These are phyloP conservation scores for Ceratitis capitata DNA, from an alignment of 1,140 invertebrate genomes.

Conservation along the genomic window DNA sequence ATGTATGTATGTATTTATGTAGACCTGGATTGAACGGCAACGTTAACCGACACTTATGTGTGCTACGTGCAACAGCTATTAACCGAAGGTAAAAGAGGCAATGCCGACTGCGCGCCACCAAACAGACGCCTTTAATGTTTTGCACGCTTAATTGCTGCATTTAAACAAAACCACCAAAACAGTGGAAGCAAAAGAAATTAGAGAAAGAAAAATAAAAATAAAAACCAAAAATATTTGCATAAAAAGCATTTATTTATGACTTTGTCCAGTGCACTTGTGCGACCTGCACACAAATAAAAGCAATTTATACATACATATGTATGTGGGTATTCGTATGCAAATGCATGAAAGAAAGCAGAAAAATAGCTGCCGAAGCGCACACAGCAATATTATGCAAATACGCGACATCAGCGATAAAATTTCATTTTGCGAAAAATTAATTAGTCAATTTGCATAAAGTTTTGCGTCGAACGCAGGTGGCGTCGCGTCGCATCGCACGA, in stretches of 20 bases:
- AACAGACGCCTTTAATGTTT: background rate
- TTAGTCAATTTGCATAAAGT: constrained; percentile 41
- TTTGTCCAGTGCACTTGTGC: background rate
- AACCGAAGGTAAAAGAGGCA: background rate
- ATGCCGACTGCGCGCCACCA: background rate
- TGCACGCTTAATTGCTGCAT: constrained; percentile 21
- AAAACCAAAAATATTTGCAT: background rate
- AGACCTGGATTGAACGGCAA: no score
- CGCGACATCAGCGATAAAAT: constrained; percentile 30
- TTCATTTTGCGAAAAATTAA: constrained; percentile 39
- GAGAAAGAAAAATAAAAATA: background rate
- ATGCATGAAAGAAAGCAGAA: background rate
- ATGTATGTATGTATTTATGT: no score
- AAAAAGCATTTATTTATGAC: background rate
- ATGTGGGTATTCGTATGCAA: background rate
- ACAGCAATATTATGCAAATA: constrained; percentile 29
- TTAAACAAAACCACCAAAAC: background rate
- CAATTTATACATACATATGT: background rate
- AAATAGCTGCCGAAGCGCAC: background rate
- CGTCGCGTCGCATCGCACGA: no score
- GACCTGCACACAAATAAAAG: background rate
- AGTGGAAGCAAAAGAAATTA: background rate
- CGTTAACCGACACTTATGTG: no score
- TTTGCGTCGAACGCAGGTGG: background rate
- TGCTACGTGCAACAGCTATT: background rate